Percentiles rank a stretch among this genome's conserved stretches.
Evolutionary conservation across 2,888 invertebrate species (phyloP).

Genomic region (Bellardia bayeri): DNA sequence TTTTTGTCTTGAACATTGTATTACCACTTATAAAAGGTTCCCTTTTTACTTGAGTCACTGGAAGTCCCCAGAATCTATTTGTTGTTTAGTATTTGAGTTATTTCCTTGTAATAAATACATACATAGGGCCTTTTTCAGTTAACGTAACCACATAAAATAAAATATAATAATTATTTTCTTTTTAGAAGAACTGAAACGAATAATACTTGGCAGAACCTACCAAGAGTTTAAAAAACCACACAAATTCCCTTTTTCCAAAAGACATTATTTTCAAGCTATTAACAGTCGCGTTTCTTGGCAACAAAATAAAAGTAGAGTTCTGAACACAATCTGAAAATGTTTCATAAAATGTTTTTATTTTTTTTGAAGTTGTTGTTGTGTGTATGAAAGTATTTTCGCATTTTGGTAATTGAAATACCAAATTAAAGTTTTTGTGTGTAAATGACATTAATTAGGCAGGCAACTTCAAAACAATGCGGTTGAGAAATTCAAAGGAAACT

Average conservation of each 20-base stretch:
- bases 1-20: too few species aligned
- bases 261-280: slow-evolving; percentile 44
- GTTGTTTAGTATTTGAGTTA: background rate
- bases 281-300: slow-evolving; percentile 46
- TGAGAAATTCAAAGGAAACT: background rate
- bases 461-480: slow-evolving; percentile 59
- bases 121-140: background rate
- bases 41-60: too few species aligned
- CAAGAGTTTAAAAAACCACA: slow-evolving; percentile 17
- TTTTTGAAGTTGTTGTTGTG: slow-evolving; percentile 12
- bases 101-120: background rate
- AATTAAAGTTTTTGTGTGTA: slow-evolving; percentile 66
- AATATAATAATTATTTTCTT: slow-evolving; percentile 31
- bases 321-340: slow-evolving; percentile 41
- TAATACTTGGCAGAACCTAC: slow-evolving; percentile 15
- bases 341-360: slow-evolving; percentile 56
- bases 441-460: slow-evolving; percentile 72
- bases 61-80: too few species aligned
- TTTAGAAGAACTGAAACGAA: slow-evolving; percentile 11
- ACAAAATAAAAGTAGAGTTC: slow-evolving; percentile 7
- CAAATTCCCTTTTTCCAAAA: background rate
- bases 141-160: background rate
- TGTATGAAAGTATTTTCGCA: slow-evolving; percentile 20
- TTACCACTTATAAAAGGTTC: too few species aligned
- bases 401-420: slow-evolving; percentile 68